Percentiles rank a stretch among this genome's conserved stretches.
Conservation (phyloP, 2,888 invertebrate species). For the Dascillus cervinus region DNA sequence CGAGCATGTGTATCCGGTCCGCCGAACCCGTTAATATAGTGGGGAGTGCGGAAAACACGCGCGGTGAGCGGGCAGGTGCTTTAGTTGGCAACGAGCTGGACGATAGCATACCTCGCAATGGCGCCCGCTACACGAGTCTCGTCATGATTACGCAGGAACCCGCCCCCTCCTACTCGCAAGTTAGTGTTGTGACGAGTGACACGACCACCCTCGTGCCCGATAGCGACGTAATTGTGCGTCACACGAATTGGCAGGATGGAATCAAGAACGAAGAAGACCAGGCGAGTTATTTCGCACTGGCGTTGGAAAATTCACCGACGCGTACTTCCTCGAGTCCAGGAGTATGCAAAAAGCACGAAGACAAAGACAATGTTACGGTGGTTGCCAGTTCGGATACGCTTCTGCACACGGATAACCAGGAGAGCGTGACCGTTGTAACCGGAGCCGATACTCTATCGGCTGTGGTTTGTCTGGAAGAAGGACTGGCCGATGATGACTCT, state of each 20-base stretch:
- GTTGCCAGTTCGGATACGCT: slow-evolving; percentile 20
- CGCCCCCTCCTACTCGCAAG: slow-evolving; percentile 47
- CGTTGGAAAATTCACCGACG: slow-evolving; percentile 33
- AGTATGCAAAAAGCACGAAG: slow-evolving; percentile 15
- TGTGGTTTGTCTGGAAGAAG: slow-evolving; percentile 73
- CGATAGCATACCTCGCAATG: slow-evolving; percentile 36
- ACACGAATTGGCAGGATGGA: slow-evolving; percentile 54
- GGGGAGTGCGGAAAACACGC: slow-evolving; percentile 31
- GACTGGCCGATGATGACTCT: slow-evolving; percentile 82
- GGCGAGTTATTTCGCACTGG: slow-evolving; percentile 41
- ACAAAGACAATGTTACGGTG: slow-evolving; percentile 22
- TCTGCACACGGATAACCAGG: slow-evolving; percentile 28
- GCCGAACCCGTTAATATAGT: slow-evolving; percentile 31
- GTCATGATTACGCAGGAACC: slow-evolving; percentile 80
- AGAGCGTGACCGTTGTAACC: slow-evolving; percentile 61
- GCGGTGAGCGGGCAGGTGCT: slow-evolving; percentile 38
- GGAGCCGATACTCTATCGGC: slow-evolving; percentile 64
- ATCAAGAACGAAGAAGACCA: slow-evolving; percentile 25
- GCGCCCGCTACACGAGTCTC: slow-evolving; percentile 76
- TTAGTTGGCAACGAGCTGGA: slow-evolving; percentile 31
- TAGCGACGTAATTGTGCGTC: slow-evolving; percentile 54
- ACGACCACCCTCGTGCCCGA: slow-evolving; percentile 62
- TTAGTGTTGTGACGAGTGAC: slow-evolving; percentile 69
- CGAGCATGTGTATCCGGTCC: slow-evolving; percentile 33
- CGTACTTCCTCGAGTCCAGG: slow-evolving; percentile 17